Base-by-base conservation (phyloP, 2,113 vertebrate genomes). In the Erythrolamprus reginae region DNA sequence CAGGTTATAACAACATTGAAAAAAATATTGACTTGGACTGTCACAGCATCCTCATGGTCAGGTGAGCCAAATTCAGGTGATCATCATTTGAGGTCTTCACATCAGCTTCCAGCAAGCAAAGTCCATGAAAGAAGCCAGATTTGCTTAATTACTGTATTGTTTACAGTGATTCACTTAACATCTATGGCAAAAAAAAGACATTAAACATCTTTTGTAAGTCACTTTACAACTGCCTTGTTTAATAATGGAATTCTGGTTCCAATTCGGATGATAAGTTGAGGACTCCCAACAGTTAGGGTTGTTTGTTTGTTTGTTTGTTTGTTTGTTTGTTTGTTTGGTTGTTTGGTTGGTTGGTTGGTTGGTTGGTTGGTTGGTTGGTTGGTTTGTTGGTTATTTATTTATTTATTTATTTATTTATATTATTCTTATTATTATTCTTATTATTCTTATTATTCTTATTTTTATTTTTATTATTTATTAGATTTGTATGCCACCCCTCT, bases 161-260 rank as follows among this genome's bases (percentile, higher is more conserved):
- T 70, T 88, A 58, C 93, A 89, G 55, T 92, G 51, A 89, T 26
- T 89, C 61, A 92, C 6, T 84, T 52, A 53, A 93, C 88, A 87
- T 82, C 47, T 53, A 91, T 92, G 82, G 89, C 1, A n/a, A 61
- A 56, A 56, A 24, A 50, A 93, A 50, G 55, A 21, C 83, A 93
- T 92, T 92, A 90, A 90, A 92, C 38, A 61, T 61, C 58, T 61
- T 2, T 10, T 61, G 26, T 26, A 61, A n/a, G 12, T 65, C 28
- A 65, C 4, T 65, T 65, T n/a, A n/a, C 58, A n/a, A 5, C 28
- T n/a, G 28, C 58, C 28, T n/a, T 65, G 28, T 65, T 65, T 65
- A 65, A 28, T 12, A 65, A n/a, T 65, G 26, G 26, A 61, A 61
- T n/a, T 61, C 10, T 61, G 28, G 28, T n/a, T 28, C 58, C 28